Base-by-base conservation (phyloP, 2,113 vertebrate genomes). In the Bubo blakistoni region DNA sequence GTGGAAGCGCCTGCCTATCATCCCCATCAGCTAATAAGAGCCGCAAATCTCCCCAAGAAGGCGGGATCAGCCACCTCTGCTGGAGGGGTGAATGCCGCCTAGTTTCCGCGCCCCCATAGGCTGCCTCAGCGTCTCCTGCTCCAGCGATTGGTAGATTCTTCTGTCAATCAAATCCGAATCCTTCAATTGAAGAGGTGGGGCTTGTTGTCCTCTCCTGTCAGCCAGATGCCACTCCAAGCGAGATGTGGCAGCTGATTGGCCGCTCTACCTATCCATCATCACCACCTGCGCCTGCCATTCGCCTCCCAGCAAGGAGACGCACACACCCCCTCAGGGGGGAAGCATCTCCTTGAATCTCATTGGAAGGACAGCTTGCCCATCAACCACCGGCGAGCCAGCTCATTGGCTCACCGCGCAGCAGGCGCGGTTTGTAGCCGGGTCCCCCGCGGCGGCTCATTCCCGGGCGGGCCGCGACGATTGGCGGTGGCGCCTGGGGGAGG, bases 351-450 rank as follows among this genome's bases (percentile, higher is more conserved):
- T 71, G 40, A 51, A 18, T 30, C 13, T 42, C 22, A 77, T 51
- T 81, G 81, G 63, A 26, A 5, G 3, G 2, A 4, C 1, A 0
- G 0, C 29, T 1, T 13, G 81, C 30, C 76, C 20, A 78, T 92
- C 86, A 81, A 61, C 6, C 0, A 2, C 0, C 7, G 0, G 0
- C 8, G 3, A 4, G 8, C 12, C 47, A 57, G 1, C 0, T 13
- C 21, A 81, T 89, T 85, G 81, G 81, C 18, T 78, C 8, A 6
- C 13, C 2, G 2, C 8, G 0, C 29, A 19, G 25, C 9, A 52
- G 71, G 62, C 38, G 62, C 7, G 40, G 38, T 34, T 70, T 26
- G 7, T 11, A 61, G 36, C 62, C 79, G 22, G 34, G 7, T 30
- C 51, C 54, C 30, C 69, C 9, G 16, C 25, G 25, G 32, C 12